phyloP scores from a whole-genome alignment of 1,140 invertebrate species.

The Brachionus angularis region DNA sequence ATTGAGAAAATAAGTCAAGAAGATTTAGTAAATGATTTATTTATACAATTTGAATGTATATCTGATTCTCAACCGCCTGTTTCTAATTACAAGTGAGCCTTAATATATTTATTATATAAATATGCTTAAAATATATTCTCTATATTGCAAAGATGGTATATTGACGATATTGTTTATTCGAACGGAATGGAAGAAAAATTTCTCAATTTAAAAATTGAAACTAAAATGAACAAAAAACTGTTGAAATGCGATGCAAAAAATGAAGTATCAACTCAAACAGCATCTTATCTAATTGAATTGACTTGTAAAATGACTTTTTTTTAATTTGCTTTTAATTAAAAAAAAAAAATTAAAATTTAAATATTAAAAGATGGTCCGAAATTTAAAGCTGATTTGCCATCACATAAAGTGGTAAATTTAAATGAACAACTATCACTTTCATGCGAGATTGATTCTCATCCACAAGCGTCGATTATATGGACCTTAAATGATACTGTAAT shows the following conservation, averaged over 20 bases:
- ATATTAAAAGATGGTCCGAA: slow-evolving; percentile 21
- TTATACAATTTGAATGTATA: slow-evolving; percentile 33
- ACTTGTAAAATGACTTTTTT: background rate
- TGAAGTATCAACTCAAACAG: slow-evolving; percentile 42
- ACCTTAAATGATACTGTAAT: slow-evolving; percentile 38
- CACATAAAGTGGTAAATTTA: slow-evolving; percentile 15
- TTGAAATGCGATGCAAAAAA: slow-evolving; percentile 38
- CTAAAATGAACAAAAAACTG: slow-evolving; percentile 27
- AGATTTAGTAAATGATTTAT: background rate
- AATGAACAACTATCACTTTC: background rate
- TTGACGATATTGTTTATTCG: slow-evolving; percentile 6
- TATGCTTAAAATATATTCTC: background rate
- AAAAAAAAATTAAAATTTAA: background rate
- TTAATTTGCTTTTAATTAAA: background rate
- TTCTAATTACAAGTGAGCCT: slow-evolving; percentile 20
- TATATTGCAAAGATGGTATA: slow-evolving; percentile 24
- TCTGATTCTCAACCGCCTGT: slow-evolving; percentile 28
- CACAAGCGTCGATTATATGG: slow-evolving; percentile 20
- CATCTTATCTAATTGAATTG: slow-evolving; percentile 10
- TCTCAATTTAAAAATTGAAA: slow-evolving; percentile 34
- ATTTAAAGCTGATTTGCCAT: slow-evolving; percentile 12
- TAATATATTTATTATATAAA: background rate
- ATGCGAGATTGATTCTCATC: slow-evolving; percentile 35
- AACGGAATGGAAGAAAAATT: slow-evolving; percentile 6
- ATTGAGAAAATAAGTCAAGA: slow-evolving; percentile 17